These are phyloP conservation scores for Proteles cristata DNA, from an alignment of 2,113 vertebrate species.

Conservation along the genomic window DNA sequence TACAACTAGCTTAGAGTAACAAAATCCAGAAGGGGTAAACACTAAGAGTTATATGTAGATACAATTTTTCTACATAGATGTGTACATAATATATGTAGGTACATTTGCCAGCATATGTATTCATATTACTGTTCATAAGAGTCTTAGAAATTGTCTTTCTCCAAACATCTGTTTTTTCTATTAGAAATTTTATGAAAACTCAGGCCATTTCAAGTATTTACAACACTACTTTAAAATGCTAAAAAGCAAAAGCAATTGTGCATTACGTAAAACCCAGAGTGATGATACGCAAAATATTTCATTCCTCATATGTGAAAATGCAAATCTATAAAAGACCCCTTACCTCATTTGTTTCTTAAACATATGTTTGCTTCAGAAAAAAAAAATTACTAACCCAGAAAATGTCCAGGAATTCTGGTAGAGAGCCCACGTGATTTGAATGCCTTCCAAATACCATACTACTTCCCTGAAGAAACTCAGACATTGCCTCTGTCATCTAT, in stretches of 20 bases:
- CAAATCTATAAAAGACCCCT: background rate
- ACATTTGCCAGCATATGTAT: background rate
- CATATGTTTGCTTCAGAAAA: background rate
- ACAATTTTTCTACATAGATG: background rate
- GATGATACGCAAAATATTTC: background rate
- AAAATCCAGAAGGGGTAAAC: constrained; percentile 64
- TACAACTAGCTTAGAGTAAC: constrained; percentile 71
- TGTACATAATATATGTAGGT: background rate
- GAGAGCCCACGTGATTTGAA: background rate
- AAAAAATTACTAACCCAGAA: background rate
- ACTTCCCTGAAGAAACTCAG: background rate
- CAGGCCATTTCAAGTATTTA: background rate
- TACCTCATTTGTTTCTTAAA: background rate
- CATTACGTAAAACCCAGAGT: background rate
- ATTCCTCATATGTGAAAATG: background rate
- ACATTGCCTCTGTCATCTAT: accelerated
- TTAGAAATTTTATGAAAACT: constrained; percentile 18
- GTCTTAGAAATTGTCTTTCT: background rate
- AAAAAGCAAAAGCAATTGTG: background rate
- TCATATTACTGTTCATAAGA: background rate
- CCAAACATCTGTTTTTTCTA: background rate
- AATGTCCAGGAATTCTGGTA: background rate
- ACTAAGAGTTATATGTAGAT: background rate
- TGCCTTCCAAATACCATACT: background rate
- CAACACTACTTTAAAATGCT: background rate